phyloP scores from a whole-genome alignment of 2,113 vertebrate species.

The Ornithorhynchus anatinus region DNA sequence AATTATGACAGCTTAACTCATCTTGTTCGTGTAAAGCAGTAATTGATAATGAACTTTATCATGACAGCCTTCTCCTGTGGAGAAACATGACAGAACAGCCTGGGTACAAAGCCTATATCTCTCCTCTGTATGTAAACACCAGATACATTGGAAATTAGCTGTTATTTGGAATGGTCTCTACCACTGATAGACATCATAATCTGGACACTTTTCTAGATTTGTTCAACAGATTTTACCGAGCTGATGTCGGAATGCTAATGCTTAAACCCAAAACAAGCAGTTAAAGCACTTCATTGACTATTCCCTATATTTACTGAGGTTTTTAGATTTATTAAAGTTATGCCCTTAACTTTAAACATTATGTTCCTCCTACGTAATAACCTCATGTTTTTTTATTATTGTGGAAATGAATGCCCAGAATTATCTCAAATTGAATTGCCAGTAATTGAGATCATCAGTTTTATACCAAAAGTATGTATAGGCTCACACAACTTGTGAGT shows the following conservation, averaged over 20 bases:
- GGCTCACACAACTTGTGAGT: not conserved
- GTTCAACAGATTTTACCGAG: conserved; percentile 30
- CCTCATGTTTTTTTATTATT: no score
- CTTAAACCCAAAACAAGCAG: no score
- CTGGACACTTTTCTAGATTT: conserved; percentile 40
- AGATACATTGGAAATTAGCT: conserved; percentile 81
- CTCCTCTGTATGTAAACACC: conserved; percentile 84
- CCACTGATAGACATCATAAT: conserved; percentile 74
- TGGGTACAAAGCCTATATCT: conserved; percentile 77
- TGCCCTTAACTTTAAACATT: no score
- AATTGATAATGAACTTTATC: conserved; percentile 82
- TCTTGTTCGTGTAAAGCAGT: conserved; percentile 83
- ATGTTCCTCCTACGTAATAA: no score
- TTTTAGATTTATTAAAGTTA: no score
- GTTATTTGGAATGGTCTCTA: conserved; percentile 74
- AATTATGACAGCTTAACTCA: conserved; percentile 88
- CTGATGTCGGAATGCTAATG: conserved; percentile 26
- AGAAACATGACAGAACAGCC: conserved; percentile 88
- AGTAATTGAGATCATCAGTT: not conserved
- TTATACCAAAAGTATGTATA: not conserved
- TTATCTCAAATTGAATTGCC: not conserved
- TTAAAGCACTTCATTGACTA: no score
- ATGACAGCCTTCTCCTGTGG: conserved; percentile 84
- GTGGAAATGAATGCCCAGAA: not conserved
- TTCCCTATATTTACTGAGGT: no score